phyloP scores from a whole-genome alignment of 2,113 vertebrate genomes.

The Rhabdomys dilectus region DNA sequence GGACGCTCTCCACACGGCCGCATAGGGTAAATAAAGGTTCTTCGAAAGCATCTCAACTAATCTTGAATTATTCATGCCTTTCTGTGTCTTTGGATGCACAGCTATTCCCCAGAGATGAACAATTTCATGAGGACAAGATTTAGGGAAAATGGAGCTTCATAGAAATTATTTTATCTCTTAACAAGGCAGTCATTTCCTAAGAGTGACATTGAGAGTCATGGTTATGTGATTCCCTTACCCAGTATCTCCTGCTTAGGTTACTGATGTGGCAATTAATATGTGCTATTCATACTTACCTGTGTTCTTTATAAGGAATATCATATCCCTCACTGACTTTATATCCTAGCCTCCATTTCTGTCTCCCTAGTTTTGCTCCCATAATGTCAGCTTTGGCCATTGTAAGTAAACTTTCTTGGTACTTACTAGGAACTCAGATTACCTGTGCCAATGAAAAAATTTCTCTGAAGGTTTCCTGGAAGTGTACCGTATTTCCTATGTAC shows the following conservation, averaged over 20 bases:
- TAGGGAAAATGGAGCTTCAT: conserved; percentile 10
- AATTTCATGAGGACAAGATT: conserved; percentile 50
- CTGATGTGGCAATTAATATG: background rate
- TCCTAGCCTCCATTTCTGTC: background rate
- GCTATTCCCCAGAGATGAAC: background rate
- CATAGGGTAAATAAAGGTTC: conserved; percentile 20
- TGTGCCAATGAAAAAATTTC: conserved; percentile 1
- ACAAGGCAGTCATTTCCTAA: conserved; percentile 8
- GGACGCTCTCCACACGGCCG: background rate
- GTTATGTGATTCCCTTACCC: background rate
- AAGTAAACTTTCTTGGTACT: background rate
- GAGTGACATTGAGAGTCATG: background rate
- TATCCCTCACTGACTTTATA: background rate
- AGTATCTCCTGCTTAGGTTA: background rate
- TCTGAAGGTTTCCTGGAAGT: background rate
- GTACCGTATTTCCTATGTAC: background rate
- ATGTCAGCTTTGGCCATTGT: background rate
- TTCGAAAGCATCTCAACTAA: background rate
- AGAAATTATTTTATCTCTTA: conserved; percentile 49
- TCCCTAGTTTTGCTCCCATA: background rate
- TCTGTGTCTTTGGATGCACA: background rate
- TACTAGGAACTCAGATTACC: background rate
- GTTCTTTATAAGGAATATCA: background rate
- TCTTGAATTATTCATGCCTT: conserved; percentile 47
- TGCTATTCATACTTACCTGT: background rate